phyloP scores from a whole-genome alignment of 2,113 vertebrate genomes.

The Rhombomys opimus region DNA sequence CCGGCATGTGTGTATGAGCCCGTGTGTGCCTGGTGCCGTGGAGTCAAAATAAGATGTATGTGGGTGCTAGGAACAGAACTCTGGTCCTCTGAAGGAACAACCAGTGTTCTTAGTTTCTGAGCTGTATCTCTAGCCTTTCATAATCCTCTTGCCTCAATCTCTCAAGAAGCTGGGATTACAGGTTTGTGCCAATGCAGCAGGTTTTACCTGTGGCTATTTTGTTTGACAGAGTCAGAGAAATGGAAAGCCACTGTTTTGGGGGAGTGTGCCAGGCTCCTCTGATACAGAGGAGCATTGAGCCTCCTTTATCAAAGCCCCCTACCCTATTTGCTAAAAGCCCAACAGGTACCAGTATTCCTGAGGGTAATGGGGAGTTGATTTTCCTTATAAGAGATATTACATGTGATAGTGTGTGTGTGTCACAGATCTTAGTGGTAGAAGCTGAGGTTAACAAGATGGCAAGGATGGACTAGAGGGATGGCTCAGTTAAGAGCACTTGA shows the following conservation, averaged over 20 bases:
- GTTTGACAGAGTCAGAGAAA: not conserved
- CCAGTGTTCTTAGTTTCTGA: not conserved
- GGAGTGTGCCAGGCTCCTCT: not conserved
- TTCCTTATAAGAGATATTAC: conserved; percentile 25
- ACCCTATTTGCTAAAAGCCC: conserved; percentile 22
- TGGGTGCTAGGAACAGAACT: not conserved
- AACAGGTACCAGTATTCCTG: not conserved
- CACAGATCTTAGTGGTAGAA: not conserved
- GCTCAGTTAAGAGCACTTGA: not conserved
- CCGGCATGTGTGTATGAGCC: not conserved
- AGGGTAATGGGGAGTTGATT: not conserved
- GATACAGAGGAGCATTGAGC: not conserved
- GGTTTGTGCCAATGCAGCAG: not conserved
- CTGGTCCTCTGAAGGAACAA: not conserved
- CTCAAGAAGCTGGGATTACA: not conserved
- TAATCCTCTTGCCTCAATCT: not conserved
- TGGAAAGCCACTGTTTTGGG: not conserved
- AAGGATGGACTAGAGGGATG: not conserved
- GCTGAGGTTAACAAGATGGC: conserved; percentile 15
- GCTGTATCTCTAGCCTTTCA: not conserved
- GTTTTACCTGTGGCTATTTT: not conserved
- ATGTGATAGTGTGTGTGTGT: not conserved
- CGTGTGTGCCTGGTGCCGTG: not conserved
- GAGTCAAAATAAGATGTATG: not conserved
- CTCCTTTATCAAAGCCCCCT: conserved; percentile 28